Percentiles rank a stretch among this genome's conserved stretches.
Evolutionary conservation across 2,113 vertebrate species (phyloP).

Genomic region (Leptobrachium leishanense): DNA sequence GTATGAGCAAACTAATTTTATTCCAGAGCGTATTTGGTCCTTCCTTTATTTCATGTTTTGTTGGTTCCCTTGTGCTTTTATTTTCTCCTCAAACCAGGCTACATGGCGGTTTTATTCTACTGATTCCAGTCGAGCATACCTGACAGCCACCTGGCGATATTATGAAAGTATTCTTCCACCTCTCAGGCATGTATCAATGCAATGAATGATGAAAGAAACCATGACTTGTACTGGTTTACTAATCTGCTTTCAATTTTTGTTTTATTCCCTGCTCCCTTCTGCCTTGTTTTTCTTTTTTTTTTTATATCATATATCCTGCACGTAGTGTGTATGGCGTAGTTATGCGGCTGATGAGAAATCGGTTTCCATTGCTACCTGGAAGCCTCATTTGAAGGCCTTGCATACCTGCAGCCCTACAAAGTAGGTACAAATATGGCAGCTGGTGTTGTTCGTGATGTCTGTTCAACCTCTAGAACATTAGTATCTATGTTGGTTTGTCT

Average conservation of each 20-base stretch:
- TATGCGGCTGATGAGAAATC: constrained; percentile 99
- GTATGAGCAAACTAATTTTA: constrained; percentile 37
- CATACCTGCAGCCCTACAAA: constrained; percentile 99
- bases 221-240: constrained; percentile 72
- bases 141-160: constrained; percentile 75
- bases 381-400: constrained; percentile 98
- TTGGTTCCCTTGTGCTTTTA: constrained; percentile 62
- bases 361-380: constrained; percentile 99
- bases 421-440: constrained; percentile 90
- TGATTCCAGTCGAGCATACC: constrained; percentile 68
- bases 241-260: constrained; percentile 74
- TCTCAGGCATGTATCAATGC: constrained; percentile 80
- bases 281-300: constrained; percentile 62
- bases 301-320: constrained; percentile 69
- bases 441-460: constrained; percentile 70
- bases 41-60: constrained; percentile 60
- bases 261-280: constrained; percentile 68
- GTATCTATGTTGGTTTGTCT: constrained; percentile 56
- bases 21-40: constrained; percentile 36
- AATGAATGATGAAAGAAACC: constrained; percentile 65
- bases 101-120: constrained; percentile 81
- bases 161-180: constrained; percentile 78
- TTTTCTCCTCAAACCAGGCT: constrained; percentile 74
- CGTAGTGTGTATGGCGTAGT: constrained; percentile 98
- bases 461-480: constrained; percentile 59